Evolutionary conservation across 2,113 vertebrate species (phyloP).

Genomic region (Chlamydotis undulata): DNA sequence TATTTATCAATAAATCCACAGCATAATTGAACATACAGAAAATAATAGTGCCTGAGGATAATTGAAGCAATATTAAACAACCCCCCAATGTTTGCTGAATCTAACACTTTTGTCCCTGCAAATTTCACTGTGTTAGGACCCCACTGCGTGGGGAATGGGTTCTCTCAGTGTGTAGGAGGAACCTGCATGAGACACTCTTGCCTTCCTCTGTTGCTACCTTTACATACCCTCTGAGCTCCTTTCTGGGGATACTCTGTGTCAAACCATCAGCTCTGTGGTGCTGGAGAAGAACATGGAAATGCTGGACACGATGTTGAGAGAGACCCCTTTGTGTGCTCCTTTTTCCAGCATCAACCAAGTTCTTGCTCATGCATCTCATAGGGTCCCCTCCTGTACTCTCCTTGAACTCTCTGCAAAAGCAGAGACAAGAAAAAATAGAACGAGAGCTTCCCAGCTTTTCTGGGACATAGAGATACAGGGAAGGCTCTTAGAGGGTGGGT

Average conservation of each 20-base stretch:
- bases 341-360: not conserved
- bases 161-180: not conserved
- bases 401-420: not conserved
- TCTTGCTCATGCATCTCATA: not conserved
- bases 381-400: not conserved
- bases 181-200: not conserved
- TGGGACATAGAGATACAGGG: not conserved
- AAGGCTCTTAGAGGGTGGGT: not conserved
- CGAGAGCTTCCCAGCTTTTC: not conserved
- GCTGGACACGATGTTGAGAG: not conserved
- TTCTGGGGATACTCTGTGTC: not conserved
- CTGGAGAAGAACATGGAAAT: not conserved
- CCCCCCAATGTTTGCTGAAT: conserved; percentile 36
- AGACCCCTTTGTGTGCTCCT: not conserved
- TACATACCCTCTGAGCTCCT: not conserved
- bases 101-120: conserved; percentile 8
- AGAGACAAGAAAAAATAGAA: not conserved
- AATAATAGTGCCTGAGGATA: conserved; percentile 5
- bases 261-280: not conserved
- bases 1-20: conserved; percentile 55
- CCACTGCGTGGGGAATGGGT: not conserved
- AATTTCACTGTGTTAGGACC: not conserved
- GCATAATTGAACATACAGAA: conserved; percentile 27
- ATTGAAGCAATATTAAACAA: conserved; percentile 28
- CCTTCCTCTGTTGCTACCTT: not conserved